A percentile compares a stretch with the other conserved stretches of the same genome.
Conservation (phyloP, 2,113 vertebrate species). For the Laticauda colubrina region DNA sequence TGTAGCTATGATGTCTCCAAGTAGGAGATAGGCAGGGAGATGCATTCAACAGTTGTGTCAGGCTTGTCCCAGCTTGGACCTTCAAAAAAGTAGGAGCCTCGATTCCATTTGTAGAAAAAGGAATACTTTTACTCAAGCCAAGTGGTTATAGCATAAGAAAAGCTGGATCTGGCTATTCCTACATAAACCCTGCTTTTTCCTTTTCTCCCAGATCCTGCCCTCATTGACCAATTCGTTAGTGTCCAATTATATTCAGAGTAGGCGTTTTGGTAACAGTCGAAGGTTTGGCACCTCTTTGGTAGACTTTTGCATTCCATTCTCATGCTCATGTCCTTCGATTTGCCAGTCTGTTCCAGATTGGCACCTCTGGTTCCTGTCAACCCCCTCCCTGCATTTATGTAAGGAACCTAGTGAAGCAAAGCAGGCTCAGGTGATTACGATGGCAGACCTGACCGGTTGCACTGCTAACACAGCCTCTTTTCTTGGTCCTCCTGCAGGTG, state of each 20-base stretch:
- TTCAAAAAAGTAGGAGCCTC: not conserved
- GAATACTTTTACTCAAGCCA: not conserved
- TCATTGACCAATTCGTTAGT: not conserved
- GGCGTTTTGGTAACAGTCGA: not conserved
- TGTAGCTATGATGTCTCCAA: not conserved
- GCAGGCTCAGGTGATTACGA: not conserved
- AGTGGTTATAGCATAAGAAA: not conserved
- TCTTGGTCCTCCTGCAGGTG: slow-evolving; percentile 73
- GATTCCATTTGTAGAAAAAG: not conserved
- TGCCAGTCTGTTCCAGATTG: no score
- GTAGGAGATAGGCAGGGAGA: not conserved
- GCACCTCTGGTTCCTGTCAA: not conserved
- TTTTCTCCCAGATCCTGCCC: not conserved
- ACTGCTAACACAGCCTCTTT: slow-evolving; percentile 25
- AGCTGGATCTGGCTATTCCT: not conserved
- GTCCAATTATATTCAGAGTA: not conserved
- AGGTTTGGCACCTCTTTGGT: not conserved
- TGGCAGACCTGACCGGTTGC: not conserved
- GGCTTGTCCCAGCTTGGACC: not conserved
- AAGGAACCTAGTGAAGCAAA: not conserved
- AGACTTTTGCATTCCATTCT: not conserved
- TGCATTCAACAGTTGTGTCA: not conserved
- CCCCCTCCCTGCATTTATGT: not conserved
- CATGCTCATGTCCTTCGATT: no score
- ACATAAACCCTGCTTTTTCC: not conserved